Conservation (phyloP, 2,113 vertebrate species). For the Promerops cafer region DNA sequence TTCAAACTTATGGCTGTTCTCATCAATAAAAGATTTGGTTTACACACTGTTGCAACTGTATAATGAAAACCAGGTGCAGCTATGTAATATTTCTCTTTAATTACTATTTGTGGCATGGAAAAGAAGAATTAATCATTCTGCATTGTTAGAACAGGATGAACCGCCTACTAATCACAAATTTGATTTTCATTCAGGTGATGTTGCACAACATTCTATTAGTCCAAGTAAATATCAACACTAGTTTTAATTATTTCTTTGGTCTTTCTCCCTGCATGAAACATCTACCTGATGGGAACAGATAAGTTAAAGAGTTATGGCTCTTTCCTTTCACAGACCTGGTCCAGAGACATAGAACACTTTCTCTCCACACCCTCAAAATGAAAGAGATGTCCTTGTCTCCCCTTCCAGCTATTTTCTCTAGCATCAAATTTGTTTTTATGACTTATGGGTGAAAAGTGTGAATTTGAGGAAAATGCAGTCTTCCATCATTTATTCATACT, state of each 20-base stretch:
- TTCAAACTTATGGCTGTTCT: slow-evolving; percentile 47
- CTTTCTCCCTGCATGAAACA: neutral
- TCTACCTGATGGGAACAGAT: neutral
- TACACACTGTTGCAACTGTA: slow-evolving; percentile 50
- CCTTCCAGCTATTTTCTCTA: neutral
- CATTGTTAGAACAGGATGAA: slow-evolving; percentile 64
- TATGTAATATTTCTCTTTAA: slow-evolving; percentile 77
- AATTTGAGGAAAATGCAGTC: neutral
- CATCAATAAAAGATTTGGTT: slow-evolving; percentile 72
- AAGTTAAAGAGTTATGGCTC: neutral
- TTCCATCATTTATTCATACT: slow-evolving; percentile 41
- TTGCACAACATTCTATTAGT: slow-evolving; percentile 37
- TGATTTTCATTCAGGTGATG: slow-evolving; percentile 30
- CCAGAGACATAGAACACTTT: neutral
- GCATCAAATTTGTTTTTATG: neutral
- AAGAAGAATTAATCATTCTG: slow-evolving; percentile 66
- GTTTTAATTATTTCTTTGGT: neutral
- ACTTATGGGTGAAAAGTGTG: neutral
- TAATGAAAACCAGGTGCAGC: slow-evolving; percentile 70
- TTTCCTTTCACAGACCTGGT: neutral
- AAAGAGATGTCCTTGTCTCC: neutral
- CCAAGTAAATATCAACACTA: slow-evolving; percentile 56
- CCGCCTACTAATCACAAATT: slow-evolving; percentile 67
- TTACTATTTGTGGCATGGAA: slow-evolving; percentile 66
- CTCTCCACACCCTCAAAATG: neutral